phyloP scores from a whole-genome alignment of 1,140 invertebrate species.

The Lasioglossum baleicum region DNA sequence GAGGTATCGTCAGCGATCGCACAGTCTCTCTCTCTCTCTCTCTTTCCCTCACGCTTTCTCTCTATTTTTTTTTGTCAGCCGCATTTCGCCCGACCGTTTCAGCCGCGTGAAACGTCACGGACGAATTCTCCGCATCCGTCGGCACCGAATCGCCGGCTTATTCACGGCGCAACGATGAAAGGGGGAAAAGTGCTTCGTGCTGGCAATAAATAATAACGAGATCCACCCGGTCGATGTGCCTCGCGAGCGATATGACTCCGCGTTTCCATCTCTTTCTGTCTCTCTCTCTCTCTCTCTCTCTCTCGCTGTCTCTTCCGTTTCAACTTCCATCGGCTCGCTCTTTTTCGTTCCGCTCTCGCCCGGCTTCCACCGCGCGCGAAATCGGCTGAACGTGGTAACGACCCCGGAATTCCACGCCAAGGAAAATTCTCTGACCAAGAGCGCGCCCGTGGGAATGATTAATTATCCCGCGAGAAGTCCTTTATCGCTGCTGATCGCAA shows the following conservation, averaged over 20 bases:
- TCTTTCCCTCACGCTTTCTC: background rate
- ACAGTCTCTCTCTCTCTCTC: background rate
- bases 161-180: slow-evolving; percentile 56
- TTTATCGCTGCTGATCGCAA: background rate
- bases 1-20: slow-evolving; percentile 56
- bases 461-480: background rate
- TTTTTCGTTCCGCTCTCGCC: background rate
- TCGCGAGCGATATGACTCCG: slow-evolving; percentile 42
- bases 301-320: slow-evolving; percentile 3
- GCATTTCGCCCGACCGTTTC: slow-evolving; percentile 33
- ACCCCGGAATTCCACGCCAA: background rate
- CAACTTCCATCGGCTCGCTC: background rate
- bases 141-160: slow-evolving; percentile 48
- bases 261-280: slow-evolving; percentile 1
- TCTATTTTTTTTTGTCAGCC: slow-evolving; percentile 31
- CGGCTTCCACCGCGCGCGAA: background rate
- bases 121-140: slow-evolving; percentile 59
- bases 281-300: background rate
- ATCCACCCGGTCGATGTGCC: slow-evolving; percentile 49
- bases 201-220: slow-evolving; percentile 65
- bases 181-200: slow-evolving; percentile 52
- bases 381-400: slow-evolving; percentile 15
- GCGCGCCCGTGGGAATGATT: background rate
- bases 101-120: slow-evolving; percentile 56
- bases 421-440: background rate